Conservation (phyloP, 2,113 vertebrate genomes). For the Aphyosemion australe region DNA sequence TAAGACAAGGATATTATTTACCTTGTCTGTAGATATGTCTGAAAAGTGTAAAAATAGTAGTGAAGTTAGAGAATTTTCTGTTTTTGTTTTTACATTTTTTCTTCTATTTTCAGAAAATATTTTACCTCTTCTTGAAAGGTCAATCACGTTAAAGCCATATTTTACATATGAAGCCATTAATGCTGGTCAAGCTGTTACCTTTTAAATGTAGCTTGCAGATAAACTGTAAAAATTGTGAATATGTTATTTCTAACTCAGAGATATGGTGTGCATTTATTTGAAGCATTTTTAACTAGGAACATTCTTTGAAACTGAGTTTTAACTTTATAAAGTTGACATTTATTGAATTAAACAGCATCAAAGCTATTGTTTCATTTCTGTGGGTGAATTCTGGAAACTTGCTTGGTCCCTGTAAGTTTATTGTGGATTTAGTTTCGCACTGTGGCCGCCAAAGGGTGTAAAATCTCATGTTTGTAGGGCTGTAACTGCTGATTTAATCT, state of each 20-base stretch:
- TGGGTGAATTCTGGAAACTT: background rate
- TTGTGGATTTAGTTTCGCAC: no score
- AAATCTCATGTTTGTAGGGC: no score
- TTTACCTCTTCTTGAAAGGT: background rate
- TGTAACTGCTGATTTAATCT: no score
- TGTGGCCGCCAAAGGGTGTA: no score
- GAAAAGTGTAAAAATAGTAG: background rate
- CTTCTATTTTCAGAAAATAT: slow-evolving; percentile 1
- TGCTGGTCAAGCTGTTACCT: background rate
- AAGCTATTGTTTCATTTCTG: background rate
- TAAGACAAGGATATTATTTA: background rate
- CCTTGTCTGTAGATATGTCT: background rate
- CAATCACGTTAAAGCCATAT: slow-evolving; percentile 35
- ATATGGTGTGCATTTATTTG: slow-evolving; percentile 10
- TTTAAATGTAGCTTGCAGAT: background rate
- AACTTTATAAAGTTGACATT: slow-evolving; percentile 44
- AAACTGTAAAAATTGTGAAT: slow-evolving; percentile 10
- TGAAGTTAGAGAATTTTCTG: background rate
- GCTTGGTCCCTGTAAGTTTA: no score
- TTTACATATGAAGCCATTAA: slow-evolving; percentile 9
- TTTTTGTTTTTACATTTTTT: background rate
- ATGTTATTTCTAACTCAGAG: slow-evolving; percentile 33
- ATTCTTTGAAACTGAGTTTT: slow-evolving; percentile 11
- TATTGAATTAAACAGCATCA: slow-evolving; percentile 60
- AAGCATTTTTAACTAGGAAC: slow-evolving; percentile 12